Evolutionary conservation across 2,113 vertebrate genomes (phyloP).

Genomic region (Sphaerodactylus townsendi): DNA sequence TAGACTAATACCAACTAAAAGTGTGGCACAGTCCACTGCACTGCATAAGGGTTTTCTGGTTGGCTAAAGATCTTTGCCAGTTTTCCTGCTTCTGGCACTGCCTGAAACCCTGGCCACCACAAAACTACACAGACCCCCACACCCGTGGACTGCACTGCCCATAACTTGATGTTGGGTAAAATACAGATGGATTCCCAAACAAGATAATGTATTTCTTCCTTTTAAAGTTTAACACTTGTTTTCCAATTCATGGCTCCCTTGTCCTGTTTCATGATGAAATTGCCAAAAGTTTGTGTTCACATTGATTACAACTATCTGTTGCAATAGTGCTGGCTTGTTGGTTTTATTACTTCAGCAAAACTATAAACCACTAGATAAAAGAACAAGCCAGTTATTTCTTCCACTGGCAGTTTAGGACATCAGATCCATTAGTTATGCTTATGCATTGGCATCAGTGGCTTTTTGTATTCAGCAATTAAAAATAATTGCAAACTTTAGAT

Average conservation of each 20-base stretch:
- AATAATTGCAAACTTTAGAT: slow-evolving; percentile 66
- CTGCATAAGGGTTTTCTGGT: too few relatives aligned
- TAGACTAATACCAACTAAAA: too few relatives aligned
- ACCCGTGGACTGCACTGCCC: too few relatives aligned
- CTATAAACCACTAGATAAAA: background rate
- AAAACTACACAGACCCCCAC: too few relatives aligned
- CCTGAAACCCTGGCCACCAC: too few relatives aligned
- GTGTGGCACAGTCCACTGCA: too few relatives aligned
- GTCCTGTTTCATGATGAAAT: slow-evolving; percentile 14
- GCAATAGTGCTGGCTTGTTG: slow-evolving; percentile 5
- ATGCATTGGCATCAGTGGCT: slow-evolving; percentile 23
- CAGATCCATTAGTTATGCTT: slow-evolving; percentile 45
- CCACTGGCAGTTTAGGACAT: slow-evolving; percentile 36
- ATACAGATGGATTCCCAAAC: background rate
- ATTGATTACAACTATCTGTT: slow-evolving; percentile 21
- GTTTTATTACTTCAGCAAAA: slow-evolving; percentile 34
- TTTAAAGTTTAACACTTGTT: slow-evolving; percentile 31
- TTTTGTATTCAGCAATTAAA: slow-evolving; percentile 66
- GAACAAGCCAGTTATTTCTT: slow-evolving; percentile 40
- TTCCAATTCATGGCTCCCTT: background rate
- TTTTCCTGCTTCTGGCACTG: too few relatives aligned
- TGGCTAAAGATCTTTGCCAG: too few relatives aligned
- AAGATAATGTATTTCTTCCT: background rate
- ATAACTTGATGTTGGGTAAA: background rate
- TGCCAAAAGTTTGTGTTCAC: slow-evolving; percentile 7